Percentiles rank a stretch among this genome's conserved stretches.
phyloP scores from a whole-genome alignment of 2,113 vertebrate genomes.

The Tenrec ecaudatus region DNA sequence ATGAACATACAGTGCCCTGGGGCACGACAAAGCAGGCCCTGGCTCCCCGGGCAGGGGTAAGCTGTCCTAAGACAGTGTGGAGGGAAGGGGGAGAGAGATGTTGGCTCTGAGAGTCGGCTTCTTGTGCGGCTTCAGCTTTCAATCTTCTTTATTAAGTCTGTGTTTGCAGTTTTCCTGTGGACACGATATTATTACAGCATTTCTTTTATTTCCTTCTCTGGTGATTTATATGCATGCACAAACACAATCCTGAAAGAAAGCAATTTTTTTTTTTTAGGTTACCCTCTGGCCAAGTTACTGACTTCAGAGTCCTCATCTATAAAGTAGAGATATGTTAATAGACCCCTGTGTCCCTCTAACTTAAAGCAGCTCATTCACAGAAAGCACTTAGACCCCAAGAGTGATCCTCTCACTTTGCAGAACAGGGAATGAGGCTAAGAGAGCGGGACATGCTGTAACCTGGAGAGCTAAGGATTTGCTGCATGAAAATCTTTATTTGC shows the following conservation, averaged over 20 bases:
- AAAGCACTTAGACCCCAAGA: not conserved
- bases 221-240: not conserved
- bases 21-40: not conserved
- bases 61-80: not conserved
- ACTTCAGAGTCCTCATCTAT: not conserved
- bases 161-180: not conserved
- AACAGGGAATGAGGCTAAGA: not conserved
- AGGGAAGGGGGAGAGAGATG: not conserved
- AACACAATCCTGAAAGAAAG: not conserved
- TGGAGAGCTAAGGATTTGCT: not conserved
- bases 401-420: not conserved
- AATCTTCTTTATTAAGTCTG: not conserved
- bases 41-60: no score
- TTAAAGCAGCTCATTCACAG: not conserved
- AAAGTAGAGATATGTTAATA: not conserved
- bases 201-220: not conserved
- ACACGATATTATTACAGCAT: not conserved
- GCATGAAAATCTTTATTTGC: not conserved
- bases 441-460: not conserved
- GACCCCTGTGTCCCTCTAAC: not conserved
- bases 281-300: not conserved
- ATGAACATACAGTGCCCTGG: not conserved
- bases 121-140: slow-evolving; percentile 6
- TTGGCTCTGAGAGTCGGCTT: not conserved
- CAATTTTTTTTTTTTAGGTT: not conserved